Evolutionary conservation across 2,113 vertebrate genomes (phyloP).

Genomic region (Pachyramphus minor): DNA sequence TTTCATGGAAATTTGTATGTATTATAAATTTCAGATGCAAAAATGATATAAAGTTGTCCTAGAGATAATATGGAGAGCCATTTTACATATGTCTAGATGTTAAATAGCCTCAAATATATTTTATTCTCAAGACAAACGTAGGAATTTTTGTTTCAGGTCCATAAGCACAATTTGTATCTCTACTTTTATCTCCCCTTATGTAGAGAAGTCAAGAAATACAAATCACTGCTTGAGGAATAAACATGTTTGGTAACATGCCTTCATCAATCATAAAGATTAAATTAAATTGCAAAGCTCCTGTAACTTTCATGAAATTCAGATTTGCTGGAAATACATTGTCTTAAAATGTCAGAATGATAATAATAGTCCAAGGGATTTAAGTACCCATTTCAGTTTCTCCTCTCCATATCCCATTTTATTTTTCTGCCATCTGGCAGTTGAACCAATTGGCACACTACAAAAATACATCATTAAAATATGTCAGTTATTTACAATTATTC

Average conservation of each 20-base stretch:
- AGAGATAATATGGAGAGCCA: background rate
- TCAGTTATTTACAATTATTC: background rate
- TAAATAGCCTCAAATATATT: background rate
- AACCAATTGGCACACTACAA: background rate
- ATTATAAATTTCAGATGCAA: background rate
- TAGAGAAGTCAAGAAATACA: background rate
- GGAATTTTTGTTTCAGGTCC: background rate
- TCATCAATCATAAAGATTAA: background rate
- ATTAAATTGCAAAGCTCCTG: background rate
- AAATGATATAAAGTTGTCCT: background rate
- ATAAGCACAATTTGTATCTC: background rate
- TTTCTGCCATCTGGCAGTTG: background rate
- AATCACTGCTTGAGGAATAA: background rate
- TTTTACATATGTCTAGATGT: background rate
- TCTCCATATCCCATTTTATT: background rate
- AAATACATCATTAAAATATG: background rate
- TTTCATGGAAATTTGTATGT: background rate
- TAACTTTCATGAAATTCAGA: background rate
- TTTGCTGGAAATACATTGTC: background rate
- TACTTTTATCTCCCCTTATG: background rate
- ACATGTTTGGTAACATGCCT: background rate
- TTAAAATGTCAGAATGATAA: background rate
- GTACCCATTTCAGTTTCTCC: background rate
- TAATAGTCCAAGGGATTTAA: background rate
- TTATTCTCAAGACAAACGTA: background rate